Evolutionary conservation across 2,888 invertebrate genomes (phyloP).

Genomic region (Dermolepida albohirtum): DNA sequence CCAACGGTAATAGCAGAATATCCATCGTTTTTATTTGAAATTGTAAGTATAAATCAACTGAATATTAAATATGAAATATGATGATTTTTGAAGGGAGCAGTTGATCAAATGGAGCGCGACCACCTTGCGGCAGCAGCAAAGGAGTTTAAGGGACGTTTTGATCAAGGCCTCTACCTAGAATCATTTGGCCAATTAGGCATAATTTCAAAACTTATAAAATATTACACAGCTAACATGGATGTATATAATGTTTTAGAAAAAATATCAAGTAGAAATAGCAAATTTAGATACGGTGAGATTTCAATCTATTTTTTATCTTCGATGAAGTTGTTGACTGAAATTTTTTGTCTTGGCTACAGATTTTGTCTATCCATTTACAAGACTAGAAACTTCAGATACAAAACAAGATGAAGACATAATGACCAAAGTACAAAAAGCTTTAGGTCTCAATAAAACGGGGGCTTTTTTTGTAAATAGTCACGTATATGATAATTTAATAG

Average conservation of each 20-base stretch:
- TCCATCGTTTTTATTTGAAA: slow-evolving; percentile 78
- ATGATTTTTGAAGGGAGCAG: slow-evolving; percentile 67
- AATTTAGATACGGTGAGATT: neutral
- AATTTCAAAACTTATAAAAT: too few species aligned
- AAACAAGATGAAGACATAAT: slow-evolving; percentile 70
- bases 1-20: slow-evolving; percentile 86
- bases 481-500: slow-evolving; percentile 72
- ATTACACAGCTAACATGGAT: slow-evolving; percentile 75
- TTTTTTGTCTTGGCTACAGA: neutral
- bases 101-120: slow-evolving; percentile 75
- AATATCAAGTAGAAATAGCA: slow-evolving; percentile 35
- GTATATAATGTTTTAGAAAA: slow-evolving; percentile 84
- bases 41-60: slow-evolving; percentile 65
- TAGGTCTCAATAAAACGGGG: slow-evolving; percentile 79
- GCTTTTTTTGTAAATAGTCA: slow-evolving; percentile 66
- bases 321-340: too few species aligned
- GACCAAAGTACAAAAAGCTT: slow-evolving; percentile 75
- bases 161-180: slow-evolving; percentile 58
- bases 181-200: slow-evolving; percentile 56
- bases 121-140: slow-evolving; percentile 71
- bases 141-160: slow-evolving; percentile 69
- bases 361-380: slow-evolving; percentile 4
- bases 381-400: slow-evolving; percentile 52
- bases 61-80: neutral
- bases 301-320: too few species aligned